Conservation (phyloP, 2,113 vertebrate species). For the Anser brachyrhynchus region DNA sequence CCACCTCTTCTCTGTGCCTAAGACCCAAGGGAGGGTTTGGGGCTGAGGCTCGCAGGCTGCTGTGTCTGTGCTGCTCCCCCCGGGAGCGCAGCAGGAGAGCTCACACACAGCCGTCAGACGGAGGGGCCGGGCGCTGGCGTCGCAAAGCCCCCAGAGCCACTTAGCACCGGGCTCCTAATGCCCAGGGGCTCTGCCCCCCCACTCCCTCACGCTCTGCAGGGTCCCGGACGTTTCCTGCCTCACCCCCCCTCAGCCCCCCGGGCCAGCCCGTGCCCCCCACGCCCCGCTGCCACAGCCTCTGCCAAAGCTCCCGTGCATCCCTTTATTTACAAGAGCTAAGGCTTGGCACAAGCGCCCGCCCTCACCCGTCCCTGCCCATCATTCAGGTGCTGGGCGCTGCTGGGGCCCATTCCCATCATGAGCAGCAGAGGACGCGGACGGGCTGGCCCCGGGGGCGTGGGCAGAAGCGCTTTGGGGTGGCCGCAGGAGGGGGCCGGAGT, state of each 20-base stretch:
- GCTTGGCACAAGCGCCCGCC: neutral
- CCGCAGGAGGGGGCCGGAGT: neutral
- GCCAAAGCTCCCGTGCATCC: neutral
- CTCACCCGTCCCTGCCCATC: neutral
- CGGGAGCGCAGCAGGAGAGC: neutral
- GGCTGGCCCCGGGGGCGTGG: neutral
- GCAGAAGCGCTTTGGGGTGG: neutral
- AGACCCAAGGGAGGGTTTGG: no score
- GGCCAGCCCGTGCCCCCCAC: neutral
- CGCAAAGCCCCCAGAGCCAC: constrained; percentile 29
- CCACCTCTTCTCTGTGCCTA: neutral
- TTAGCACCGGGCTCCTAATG: constrained; percentile 46
- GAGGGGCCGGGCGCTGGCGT: constrained; percentile 5
- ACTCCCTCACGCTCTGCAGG: rapidly evolving
- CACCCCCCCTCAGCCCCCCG: neutral
- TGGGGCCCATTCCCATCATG: neutral
- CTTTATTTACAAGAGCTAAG: neutral
- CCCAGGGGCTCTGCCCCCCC: neutral
- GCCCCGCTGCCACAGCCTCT: neutral
- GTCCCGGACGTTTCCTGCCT: neutral
- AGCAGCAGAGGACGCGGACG: rapidly evolving
- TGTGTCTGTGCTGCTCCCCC: neutral
- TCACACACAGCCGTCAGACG: constrained; percentile 37
- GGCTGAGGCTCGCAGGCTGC: neutral
- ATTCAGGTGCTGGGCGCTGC: neutral